Evolutionary conservation across 53 echinoderm and acorn worm species (phyloP), one percentile per base, ranked within the genome.

Genomic region (Echinometra lucunter): DNA sequence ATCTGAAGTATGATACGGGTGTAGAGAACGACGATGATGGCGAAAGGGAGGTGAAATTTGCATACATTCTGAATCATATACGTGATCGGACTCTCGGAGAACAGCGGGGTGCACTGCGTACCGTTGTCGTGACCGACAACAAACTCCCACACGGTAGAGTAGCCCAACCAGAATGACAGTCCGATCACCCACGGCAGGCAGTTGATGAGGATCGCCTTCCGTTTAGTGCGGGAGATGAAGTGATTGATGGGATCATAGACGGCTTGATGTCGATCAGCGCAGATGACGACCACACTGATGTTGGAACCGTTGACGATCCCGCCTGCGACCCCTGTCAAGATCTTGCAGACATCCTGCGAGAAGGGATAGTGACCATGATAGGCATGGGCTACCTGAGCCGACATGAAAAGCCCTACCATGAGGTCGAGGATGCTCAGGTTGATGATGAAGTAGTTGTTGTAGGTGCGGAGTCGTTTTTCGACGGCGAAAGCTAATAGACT

Each of bases 401-500:
- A 32, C 28, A 88, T 6, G 8, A 30, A 57, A 21, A 88, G 0
- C 4, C 88, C 88, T 18, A 88, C 88, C 21, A 88, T 30, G 30
- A 88, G 88, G 55, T 88, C 88, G 19, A 88, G 56, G 1, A 88
- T 88, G 88, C 28, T 55, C 15, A 88, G 88, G 88, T 88, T 88
- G 57, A 88, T 88, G 88, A 88, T 88, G 88, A 88, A 88, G 18
- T 88, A 88, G n/a, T 88, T 88, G 56, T 88, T 88, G 30, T 88
- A 88, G 57, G 88, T 88, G n/a, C 88, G 88, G 56, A 78, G 78
- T 88, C 88, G 88, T 28, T 88, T 88, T 55, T 88, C 88, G 55
- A 88, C 56, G 45, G 30, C 49, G 34, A 88, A 88, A 16, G 88
- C 88, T 17, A 57, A 23, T 4, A 88, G 88, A 56, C 53, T 88